These are phyloP conservation scores for Silurus glanis DNA, from an alignment of 2,113 vertebrate genomes.

Conservation along the genomic window DNA sequence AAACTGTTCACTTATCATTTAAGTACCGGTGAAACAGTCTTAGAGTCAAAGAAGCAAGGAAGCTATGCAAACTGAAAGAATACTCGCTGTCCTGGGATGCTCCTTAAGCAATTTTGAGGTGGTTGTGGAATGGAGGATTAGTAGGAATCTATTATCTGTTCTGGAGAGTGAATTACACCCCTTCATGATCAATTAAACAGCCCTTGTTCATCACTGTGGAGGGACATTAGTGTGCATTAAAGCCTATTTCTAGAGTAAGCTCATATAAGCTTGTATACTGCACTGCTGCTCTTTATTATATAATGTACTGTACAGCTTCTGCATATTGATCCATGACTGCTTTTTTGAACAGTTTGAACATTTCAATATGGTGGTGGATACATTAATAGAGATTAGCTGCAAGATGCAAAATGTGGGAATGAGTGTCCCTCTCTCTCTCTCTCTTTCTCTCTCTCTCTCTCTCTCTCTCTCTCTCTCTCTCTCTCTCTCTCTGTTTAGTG, in stretches of 20 bases:
- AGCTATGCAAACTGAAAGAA: background rate
- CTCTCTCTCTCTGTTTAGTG: background rate
- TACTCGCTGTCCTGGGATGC: background rate
- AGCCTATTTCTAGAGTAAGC: background rate
- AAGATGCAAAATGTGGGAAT: background rate
- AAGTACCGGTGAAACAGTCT: background rate
- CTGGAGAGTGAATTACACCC: background rate
- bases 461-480: background rate
- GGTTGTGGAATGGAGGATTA: background rate
- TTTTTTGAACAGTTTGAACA: no score
- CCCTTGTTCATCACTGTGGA: background rate
- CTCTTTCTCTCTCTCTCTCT: background rate
- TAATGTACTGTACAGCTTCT: background rate
- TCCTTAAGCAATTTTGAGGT: background rate
- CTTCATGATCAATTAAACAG: background rate
- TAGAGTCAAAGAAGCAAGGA: background rate
- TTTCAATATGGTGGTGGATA: no score
- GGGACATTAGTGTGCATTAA: background rate
- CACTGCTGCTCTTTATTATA: background rate
- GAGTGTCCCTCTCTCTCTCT: background rate
- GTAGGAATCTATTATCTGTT: background rate
- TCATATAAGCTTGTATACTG: background rate
- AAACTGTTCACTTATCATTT: background rate
- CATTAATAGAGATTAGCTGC: slow-evolving; percentile 1
- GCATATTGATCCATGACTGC: no score